Conservation (phyloP, 1,140 invertebrate species). For the Pachypeltis micranthus region DNA sequence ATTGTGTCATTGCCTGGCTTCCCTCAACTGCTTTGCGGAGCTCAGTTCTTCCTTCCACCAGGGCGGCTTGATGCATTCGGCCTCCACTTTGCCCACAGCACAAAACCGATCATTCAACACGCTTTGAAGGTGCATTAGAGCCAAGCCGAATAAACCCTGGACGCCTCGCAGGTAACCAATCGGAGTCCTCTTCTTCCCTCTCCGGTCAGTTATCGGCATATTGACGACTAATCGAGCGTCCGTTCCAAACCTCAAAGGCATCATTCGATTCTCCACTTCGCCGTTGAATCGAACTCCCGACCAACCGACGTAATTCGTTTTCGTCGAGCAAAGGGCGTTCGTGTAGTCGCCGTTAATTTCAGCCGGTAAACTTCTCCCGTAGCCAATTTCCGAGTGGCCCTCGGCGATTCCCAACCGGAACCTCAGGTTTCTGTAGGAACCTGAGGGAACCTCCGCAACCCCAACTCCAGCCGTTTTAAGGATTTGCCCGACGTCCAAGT, state of each 20-base stretch:
- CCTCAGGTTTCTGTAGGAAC: constrained; percentile 47
- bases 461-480: neutral
- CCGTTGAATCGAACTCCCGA: constrained; percentile 85
- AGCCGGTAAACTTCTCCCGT: constrained; percentile 70
- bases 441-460: neutral
- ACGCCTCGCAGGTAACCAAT: constrained; percentile 59
- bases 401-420: constrained; percentile 78
- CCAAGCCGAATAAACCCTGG: constrained; percentile 51
- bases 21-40: too few relatives aligned
- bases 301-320: constrained; percentile 88
- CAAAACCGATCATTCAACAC: constrained; percentile 40
- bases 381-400: constrained; percentile 65
- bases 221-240: constrained; percentile 34
- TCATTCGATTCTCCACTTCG: constrained; percentile 82
- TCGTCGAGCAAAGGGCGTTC: constrained; percentile 84
- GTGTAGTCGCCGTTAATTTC: constrained; percentile 88
- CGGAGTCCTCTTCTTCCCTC: constrained; percentile 37
- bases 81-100: constrained; percentile 20
- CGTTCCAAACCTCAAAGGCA: constrained; percentile 65
- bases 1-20: too few relatives aligned
- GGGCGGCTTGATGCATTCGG: constrained; percentile 48
- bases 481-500: neutral
- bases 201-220: constrained; percentile 41
- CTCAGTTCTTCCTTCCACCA: constrained; percentile 70
- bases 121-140: constrained; percentile 59